Evolutionary conservation across 2,797 vertebrate species (phyloP), one percentile per base, ranked within the genome.

Genomic region (Silurus aristotelis): DNA sequence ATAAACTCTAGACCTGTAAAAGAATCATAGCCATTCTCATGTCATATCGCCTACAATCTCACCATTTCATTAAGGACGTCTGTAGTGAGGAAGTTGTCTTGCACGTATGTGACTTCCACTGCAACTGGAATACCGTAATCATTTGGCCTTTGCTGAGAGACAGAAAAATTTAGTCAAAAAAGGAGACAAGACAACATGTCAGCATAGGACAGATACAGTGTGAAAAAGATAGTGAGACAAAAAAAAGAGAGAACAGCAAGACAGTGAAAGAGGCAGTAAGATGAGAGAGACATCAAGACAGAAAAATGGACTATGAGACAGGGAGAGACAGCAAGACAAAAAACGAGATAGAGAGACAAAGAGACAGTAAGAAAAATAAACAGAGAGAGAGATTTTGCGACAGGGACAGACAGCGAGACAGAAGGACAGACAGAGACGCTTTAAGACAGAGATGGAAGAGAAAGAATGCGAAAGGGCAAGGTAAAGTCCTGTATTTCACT

Each of bases 61-160:
- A 52, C 98, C 98, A 99, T 99, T 92, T 99, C 98, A 56, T 99
- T 98, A 1, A 99, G 95, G 56, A 99, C 94, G 0, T 99, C 98
- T 0, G 96, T 98, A 88, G 97, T 99, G 89, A 99, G 95, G 88
- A 99, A 99, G 71, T 96, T 96, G n/a, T 99, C 98, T 91, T 99
- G 98, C 52, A 98, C 93, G 0, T 97, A 97, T n/a, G 97, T 96
- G 91, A 98, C 97, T 91, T 99, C 98, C 72, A 99, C 98, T 0
- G 98, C 98, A 88, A 99, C 98, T 22, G 98, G 98, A 88, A 99
- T 97, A 0, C 98, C 97, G 0, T 99, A 97, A 93, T 99, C 98
- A 0, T 97, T 97, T 6, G 97, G 96, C 38, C 97, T 91, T 96
- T 99, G 98, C 98, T 99, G 90, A 38, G 66, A n/a, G 56, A 89